phyloP scores from a whole-genome alignment of 2,888 invertebrate genomes.

The Eulithis prunata region DNA sequence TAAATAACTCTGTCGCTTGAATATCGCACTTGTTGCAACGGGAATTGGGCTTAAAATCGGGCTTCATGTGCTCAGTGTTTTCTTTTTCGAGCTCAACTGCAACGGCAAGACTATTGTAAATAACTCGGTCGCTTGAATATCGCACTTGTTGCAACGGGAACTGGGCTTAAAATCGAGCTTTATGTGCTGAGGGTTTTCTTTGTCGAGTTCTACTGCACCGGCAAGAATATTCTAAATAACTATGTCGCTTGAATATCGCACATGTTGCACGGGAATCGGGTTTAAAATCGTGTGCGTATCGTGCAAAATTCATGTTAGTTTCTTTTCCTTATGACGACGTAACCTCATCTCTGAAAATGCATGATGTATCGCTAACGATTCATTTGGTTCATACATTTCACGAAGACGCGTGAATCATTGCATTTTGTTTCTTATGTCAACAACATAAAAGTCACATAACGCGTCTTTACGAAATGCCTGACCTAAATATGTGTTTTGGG shows the following conservation, averaged over 20 bases:
- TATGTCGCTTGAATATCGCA: conserved; percentile 30
- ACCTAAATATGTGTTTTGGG: not conserved
- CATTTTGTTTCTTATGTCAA: no score
- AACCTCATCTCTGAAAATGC: no score
- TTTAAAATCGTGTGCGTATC: not conserved
- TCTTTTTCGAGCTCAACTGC: not conserved
- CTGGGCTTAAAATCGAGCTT: no score
- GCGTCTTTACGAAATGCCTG: no score
- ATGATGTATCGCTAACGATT: no score
- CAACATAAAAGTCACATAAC: no score
- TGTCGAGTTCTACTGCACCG: conserved; percentile 96
- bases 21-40: not conserved
- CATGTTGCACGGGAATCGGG: not conserved
- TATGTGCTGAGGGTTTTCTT: conserved; percentile 72
- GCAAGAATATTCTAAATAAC: conserved; percentile 88
- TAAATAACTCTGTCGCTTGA: conserved; percentile 62
- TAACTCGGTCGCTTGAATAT: no score
- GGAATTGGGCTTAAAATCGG: not conserved
- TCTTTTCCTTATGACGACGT: no score
- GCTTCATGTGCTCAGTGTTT: not conserved
- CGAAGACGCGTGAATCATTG: no score
- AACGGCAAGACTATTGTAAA: not conserved
- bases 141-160: no score
- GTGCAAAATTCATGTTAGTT: no score
- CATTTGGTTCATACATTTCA: no score